phyloP scores from a whole-genome alignment of 2,113 vertebrate genomes.

The Symphodus melops region DNA sequence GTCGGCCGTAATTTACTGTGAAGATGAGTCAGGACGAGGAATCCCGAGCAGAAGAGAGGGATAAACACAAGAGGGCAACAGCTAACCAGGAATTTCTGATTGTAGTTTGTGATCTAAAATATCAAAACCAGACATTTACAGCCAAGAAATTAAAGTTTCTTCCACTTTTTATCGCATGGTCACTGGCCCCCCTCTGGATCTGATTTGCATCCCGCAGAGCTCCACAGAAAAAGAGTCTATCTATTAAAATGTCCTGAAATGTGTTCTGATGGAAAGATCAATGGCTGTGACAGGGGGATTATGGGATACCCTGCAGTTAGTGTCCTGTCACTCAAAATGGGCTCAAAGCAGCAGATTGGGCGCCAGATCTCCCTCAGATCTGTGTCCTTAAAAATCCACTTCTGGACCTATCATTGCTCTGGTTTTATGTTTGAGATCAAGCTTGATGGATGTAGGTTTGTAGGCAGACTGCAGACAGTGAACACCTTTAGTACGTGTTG shows the following conservation, averaged over 20 bases:
- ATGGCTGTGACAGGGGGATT: conserved; percentile 40
- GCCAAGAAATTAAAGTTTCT: conserved; percentile 39
- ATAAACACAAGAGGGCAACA: conserved; percentile 85
- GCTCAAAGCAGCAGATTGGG: conserved; percentile 46
- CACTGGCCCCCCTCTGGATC: conserved; percentile 10
- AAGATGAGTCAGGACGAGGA: conserved; percentile 33
- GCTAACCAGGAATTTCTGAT: conserved; percentile 73
- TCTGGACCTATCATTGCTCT: background rate
- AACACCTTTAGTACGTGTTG: too few species aligned
- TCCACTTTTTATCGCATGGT: conserved; percentile 25
- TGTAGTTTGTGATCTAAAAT: conserved; percentile 31
- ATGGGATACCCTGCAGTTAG: conserved; percentile 60
- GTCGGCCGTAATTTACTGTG: conserved; percentile 42
- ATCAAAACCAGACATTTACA: conserved; percentile 52
- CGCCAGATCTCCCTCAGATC: conserved; percentile 42
- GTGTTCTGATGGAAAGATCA: conserved; percentile 54
- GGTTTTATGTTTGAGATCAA: conserved; percentile 43
- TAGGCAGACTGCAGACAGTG: too few species aligned
- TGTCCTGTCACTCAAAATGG: conserved; percentile 54
- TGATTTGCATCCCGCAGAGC: conserved; percentile 20
- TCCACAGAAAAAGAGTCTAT: conserved; percentile 45
- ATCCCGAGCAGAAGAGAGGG: conserved; percentile 48
- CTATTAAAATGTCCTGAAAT: conserved; percentile 56
- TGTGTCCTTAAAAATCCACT: conserved; percentile 2
- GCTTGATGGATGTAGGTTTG: background rate